Base-by-base conservation (phyloP, 2,888 invertebrate species). In the Tricholauxania praeusta region DNA sequence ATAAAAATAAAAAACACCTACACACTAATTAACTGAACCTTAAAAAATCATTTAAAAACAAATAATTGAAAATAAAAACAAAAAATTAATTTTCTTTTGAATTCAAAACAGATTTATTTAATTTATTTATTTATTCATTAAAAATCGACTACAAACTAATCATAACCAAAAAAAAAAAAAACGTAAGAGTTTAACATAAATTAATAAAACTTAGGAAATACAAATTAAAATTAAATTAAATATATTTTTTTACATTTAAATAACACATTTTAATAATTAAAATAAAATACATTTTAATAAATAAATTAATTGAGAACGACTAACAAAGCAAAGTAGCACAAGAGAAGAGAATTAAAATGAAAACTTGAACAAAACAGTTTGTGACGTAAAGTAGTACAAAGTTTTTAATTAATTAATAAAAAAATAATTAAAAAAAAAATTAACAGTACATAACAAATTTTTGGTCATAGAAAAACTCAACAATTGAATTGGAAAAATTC, bases 61-160 rank as follows among this genome's bases (percentile, higher is more conserved):
- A 72, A 48, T 48, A 66, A 28, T 28, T 62, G 51, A 5, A 74
- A 72, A 71, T 57, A 55, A 70, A 74, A 74, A 76, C 53, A 74
- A 72, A 71, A 63, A 71, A 55, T 74, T 73, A 57, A 32, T 22
- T 67, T 70, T 73, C 65, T 77, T 75, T 75, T 69, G 74, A 76
- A 78, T 74, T 60, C 72, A 77, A 78, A 77, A 66, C 73, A 65
- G 60, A 64, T 64, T 55, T 78, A 80, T 77, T 80, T 78, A 71
- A 76, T 76, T 78, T 72, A 71, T 78, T 75, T 76, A 78, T 80
- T 79, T 77, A 80, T 80, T 82, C 77, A 72, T 76, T 78, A 80
- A 81, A 75, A 77, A 73, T 60, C 60, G 66, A 79, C 81, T 84
- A 82, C 78, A 77, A 80, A 81, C 81, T 84, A 84, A 84, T 82